These are phyloP conservation scores for Notechis scutatus DNA, from an alignment of 2,113 vertebrate genomes.

Conservation along the genomic window DNA sequence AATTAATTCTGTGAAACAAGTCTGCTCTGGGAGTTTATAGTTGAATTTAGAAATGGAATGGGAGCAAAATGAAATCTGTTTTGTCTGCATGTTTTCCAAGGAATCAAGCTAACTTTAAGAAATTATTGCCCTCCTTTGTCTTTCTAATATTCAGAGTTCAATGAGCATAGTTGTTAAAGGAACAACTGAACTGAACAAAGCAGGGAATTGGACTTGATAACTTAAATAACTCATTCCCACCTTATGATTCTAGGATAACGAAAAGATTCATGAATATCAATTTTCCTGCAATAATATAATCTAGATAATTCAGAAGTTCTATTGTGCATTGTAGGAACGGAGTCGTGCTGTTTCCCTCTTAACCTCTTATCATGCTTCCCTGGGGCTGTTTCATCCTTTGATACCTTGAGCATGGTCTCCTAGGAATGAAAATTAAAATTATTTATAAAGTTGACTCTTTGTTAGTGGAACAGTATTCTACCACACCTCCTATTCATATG, in stretches of 20 bases:
- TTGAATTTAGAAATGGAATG: constrained; percentile 50
- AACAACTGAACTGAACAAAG: not conserved
- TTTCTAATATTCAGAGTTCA: not conserved
- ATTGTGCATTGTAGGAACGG: not conserved
- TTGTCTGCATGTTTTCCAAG: constrained; percentile 31
- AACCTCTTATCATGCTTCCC: not conserved
- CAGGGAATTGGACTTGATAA: not conserved
- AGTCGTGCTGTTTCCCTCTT: not conserved
- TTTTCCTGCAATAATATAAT: not conserved
- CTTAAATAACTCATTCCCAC: not conserved
- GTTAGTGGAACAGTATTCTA: not conserved
- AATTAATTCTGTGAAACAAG: constrained; percentile 63
- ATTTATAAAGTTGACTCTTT: not conserved
- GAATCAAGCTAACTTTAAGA: not conserved
- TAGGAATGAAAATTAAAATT: not conserved
- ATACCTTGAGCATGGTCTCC: not conserved
- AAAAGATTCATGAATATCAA: not conserved
- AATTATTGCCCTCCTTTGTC: not conserved
- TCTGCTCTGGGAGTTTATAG: constrained; percentile 49
- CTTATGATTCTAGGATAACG: not conserved
- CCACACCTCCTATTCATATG: not conserved
- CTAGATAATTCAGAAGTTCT: not conserved
- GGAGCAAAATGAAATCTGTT: constrained; percentile 38
- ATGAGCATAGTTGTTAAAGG: not conserved
- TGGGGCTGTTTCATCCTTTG: not conserved